Conservation (phyloP, 2,113 vertebrate genomes). For the Oplegnathus fasciatus region DNA sequence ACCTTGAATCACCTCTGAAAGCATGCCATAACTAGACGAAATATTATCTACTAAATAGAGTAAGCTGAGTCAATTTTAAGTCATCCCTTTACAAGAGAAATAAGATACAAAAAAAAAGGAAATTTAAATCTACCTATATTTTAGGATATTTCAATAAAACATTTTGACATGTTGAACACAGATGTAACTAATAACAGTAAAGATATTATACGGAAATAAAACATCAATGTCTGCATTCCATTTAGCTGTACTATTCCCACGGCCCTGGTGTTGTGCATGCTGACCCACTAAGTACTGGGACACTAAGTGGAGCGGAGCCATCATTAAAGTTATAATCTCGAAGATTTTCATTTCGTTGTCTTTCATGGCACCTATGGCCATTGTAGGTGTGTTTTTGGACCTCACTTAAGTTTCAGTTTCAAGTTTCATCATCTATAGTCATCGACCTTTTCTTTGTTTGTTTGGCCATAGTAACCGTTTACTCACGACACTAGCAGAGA, state of each 20-base stretch:
- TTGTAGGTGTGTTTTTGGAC: too few species aligned
- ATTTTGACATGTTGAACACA: neutral
- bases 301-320: neutral
- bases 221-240: neutral
- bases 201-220: neutral
- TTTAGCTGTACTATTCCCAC: neutral
- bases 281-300: too few species aligned
- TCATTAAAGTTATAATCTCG: too few species aligned
- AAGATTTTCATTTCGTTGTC: too few species aligned
- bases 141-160: neutral
- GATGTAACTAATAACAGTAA: neutral
- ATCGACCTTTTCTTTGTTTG: too few species aligned
- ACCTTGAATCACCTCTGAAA: conserved; percentile 17
- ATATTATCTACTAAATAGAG: neutral
- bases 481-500: too few species aligned
- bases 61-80: neutral
- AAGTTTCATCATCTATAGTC: too few species aligned
- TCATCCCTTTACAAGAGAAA: neutral
- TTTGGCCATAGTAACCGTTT: too few species aligned
- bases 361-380: too few species aligned
- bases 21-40: neutral
- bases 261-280: neutral
- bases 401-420: too few species aligned
- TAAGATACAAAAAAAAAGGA: neutral
- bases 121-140: neutral